Percentiles rank a stretch among this genome's conserved stretches.
phyloP scores from a whole-genome alignment of 2,797 vertebrate species.

The Microcaecilia unicolor region DNA sequence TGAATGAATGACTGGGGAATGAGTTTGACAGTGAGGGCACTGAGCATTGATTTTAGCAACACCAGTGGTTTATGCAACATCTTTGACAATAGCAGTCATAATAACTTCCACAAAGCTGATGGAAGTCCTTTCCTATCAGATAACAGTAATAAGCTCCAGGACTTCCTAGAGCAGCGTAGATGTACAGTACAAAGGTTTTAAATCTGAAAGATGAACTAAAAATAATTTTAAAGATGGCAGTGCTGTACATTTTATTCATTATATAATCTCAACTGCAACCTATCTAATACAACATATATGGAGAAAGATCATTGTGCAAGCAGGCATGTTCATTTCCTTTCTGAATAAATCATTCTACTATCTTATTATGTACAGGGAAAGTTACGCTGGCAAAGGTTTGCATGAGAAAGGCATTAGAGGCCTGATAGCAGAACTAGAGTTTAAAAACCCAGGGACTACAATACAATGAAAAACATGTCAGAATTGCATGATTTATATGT shows the following conservation, averaged over 20 bases:
- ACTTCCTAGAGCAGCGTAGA: conserved; percentile 63
- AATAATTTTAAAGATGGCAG: background rate
- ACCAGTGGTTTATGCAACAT: conserved; percentile 60
- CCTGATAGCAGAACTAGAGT: no score
- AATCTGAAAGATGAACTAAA: background rate
- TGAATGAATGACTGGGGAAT: conserved; percentile 60
- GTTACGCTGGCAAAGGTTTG: background rate
- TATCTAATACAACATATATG: background rate
- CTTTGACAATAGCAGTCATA: conserved; percentile 58
- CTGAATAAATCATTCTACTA: background rate
- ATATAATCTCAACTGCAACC: background rate
- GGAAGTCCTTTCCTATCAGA: conserved; percentile 14
- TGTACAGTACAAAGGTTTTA: conserved; percentile 3
- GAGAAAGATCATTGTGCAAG: background rate
- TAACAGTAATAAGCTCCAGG: conserved; percentile 17
- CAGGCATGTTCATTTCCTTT: background rate
- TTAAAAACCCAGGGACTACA: no score
- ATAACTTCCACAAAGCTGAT: conserved; percentile 48
- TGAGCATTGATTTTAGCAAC: conserved; percentile 51
- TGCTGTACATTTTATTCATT: conserved; percentile 1
- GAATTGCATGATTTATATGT: no score
- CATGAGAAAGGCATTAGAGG: conserved; percentile 12
- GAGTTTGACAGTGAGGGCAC: conserved; percentile 54
- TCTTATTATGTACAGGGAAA: background rate
- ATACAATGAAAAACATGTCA: no score